A percentile compares a stretch with the other conserved stretches of the same genome.
phyloP scores from a whole-genome alignment of 2,113 vertebrate genomes.

The Carassius carassius region DNA sequence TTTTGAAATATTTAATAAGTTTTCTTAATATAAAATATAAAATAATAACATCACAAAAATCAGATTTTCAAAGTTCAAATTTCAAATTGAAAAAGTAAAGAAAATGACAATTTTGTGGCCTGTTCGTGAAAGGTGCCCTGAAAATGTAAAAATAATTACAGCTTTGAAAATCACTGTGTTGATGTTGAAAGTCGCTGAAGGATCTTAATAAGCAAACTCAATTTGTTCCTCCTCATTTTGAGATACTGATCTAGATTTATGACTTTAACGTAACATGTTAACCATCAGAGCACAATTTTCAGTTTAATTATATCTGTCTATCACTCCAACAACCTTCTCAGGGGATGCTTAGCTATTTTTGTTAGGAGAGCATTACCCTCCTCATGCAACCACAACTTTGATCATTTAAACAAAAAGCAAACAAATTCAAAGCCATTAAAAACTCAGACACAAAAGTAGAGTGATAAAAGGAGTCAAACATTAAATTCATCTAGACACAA shows the following conservation, averaged over 20 bases:
- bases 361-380: background rate
- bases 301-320: conserved; percentile 61
- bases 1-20: too few species aligned
- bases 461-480: background rate
- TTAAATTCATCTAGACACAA: background rate
- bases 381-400: background rate
- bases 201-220: conserved; percentile 57
- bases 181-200: conserved; percentile 6
- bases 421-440: conserved; percentile 12
- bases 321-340: conserved; percentile 53
- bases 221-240: conserved; percentile 70
- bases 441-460: background rate
- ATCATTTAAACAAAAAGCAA: background rate
- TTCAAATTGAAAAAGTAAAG: too few species aligned
- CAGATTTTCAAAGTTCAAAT: too few species aligned
- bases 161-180: conserved; percentile 39
- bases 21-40: too few species aligned
- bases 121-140: background rate
- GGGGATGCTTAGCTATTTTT: conserved; percentile 5
- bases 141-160: conserved; percentile 3
- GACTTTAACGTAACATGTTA: conserved; percentile 64
- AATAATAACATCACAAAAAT: too few species aligned
- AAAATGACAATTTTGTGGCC: too few species aligned
- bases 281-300: conserved; percentile 65
- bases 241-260: conserved; percentile 61